Evolutionary conservation across 2,888 invertebrate genomes (phyloP).

Genomic region (Lithosia quadra): DNA sequence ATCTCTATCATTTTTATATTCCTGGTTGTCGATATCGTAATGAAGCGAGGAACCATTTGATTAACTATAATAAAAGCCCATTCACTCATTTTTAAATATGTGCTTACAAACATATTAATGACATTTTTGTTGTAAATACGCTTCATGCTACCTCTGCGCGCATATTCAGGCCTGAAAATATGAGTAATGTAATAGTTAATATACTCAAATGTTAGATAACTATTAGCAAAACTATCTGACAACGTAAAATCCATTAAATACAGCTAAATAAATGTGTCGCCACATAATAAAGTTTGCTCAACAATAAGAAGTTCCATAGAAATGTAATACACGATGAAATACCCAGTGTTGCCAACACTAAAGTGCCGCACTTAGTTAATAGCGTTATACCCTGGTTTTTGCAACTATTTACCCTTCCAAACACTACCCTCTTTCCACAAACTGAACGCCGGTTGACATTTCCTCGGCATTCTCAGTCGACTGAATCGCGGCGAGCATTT

Average conservation of each 20-base stretch:
- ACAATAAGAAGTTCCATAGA: background rate
- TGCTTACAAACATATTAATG: no score
- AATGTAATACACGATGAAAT: background rate
- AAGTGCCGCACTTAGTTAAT: background rate
- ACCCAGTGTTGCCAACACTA: background rate
- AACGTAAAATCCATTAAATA: background rate
- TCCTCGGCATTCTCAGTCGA: slow-evolving; percentile 18
- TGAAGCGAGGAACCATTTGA: no score
- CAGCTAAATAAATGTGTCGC: background rate
- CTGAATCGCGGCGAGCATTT: slow-evolving; percentile 19
- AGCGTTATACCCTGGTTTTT: background rate
- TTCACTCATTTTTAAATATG: no score
- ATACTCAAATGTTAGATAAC: no score
- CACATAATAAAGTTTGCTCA: background rate
- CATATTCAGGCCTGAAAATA: no score
- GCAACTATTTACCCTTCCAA: slow-evolving; percentile 2
- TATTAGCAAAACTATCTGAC: no score
- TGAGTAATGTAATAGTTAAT: no score
- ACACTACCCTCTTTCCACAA: slow-evolving; percentile 8
- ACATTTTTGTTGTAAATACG: no score
- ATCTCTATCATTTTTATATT: no score
- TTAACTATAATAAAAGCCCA: no score
- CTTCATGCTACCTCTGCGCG: no score
- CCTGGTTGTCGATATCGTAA: no score
- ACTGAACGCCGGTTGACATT: slow-evolving; percentile 21